Percentiles rank a stretch among this genome's conserved stretches.
Evolutionary conservation across 1,140 invertebrate genomes (phyloP).

Genomic region (Charaxes varanes): DNA sequence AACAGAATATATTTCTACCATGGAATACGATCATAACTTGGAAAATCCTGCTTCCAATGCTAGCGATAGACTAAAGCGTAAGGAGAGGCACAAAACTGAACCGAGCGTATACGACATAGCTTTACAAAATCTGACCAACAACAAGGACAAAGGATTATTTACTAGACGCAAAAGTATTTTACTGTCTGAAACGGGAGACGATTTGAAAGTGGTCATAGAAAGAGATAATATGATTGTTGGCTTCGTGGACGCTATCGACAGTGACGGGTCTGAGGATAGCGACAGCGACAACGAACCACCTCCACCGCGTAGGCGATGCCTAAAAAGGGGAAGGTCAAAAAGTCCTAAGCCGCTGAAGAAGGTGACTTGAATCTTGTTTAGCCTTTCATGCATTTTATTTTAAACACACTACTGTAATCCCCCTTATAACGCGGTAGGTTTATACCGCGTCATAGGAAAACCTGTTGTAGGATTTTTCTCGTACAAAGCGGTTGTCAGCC

Average conservation of each 20-base stretch:
- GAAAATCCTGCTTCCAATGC: constrained; percentile 20
- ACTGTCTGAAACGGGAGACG: constrained; percentile 41
- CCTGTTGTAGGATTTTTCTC: too few species aligned
- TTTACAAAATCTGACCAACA: constrained; percentile 13
- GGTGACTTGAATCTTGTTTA: constrained; percentile 26
- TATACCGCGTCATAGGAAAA: too few species aligned
- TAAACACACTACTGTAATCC: too few species aligned
- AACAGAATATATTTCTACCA: constrained; percentile 50
- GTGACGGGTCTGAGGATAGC: constrained; percentile 48
- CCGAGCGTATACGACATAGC: constrained; percentile 18
- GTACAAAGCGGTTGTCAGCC: too few species aligned
- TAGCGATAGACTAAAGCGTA: constrained; percentile 16
- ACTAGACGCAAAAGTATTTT: constrained; percentile 33
- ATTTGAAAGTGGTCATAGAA: constrained; percentile 60
- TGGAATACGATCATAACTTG: constrained; percentile 62
- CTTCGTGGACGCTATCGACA: constrained; percentile 53
- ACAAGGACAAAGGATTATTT: constrained; percentile 28
- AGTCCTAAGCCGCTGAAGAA: constrained; percentile 41
- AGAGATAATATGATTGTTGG: constrained; percentile 67
- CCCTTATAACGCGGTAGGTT: too few species aligned
- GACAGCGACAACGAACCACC: constrained; percentile 26
- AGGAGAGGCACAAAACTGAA: constrained; percentile 15
- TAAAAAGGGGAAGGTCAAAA: constrained; percentile 34
- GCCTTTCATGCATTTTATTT: too few species aligned
- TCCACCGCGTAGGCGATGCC: constrained; percentile 7